Evolutionary conservation across 1,140 invertebrate species (phyloP).

Genomic region (Drosophila ohnishii): DNA sequence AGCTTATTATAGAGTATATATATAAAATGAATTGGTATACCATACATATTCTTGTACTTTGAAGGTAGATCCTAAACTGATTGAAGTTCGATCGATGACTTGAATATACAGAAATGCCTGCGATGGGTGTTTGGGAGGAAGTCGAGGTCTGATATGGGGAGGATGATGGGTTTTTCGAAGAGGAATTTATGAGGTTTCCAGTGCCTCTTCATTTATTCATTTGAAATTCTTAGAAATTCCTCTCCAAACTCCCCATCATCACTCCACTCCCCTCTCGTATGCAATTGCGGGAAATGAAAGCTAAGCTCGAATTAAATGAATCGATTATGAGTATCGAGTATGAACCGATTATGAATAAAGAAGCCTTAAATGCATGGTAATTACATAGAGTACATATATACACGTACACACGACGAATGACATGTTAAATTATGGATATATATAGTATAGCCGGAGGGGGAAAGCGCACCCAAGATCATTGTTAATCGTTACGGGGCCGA

Average conservation of each 20-base stretch:
- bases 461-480: slow-evolving; percentile 42
- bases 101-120: slow-evolving; percentile 49
- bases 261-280: slow-evolving; percentile 11
- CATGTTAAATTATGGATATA: slow-evolving; percentile 35
- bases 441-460: slow-evolving; percentile 40
- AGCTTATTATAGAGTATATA: slow-evolving; percentile 9
- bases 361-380: slow-evolving; percentile 63
- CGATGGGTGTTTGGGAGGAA: slow-evolving; percentile 1
- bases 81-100: slow-evolving; percentile 18
- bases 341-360: slow-evolving; percentile 31
- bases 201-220: too few species aligned
- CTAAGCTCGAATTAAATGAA: slow-evolving; percentile 49
- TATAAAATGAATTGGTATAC: slow-evolving; percentile 25
- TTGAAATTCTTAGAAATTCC: too few species aligned
- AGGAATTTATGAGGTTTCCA: too few species aligned
- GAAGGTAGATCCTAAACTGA: slow-evolving; percentile 18
- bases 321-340: slow-evolving; percentile 10
- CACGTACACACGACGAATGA: slow-evolving; percentile 62
- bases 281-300: slow-evolving; percentile 65
- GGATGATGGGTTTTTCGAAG: background rate
- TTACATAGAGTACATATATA: slow-evolving; percentile 80
- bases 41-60: slow-evolving; percentile 44
- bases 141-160: background rate
- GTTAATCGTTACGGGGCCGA: slow-evolving; percentile 9
- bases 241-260: background rate